A percentile compares a stretch with the other conserved stretches of the same genome.
These are phyloP conservation scores for Sebastes kiyomatsui DNA, from an alignment of 2,797 vertebrate species.

Conservation along the genomic window DNA sequence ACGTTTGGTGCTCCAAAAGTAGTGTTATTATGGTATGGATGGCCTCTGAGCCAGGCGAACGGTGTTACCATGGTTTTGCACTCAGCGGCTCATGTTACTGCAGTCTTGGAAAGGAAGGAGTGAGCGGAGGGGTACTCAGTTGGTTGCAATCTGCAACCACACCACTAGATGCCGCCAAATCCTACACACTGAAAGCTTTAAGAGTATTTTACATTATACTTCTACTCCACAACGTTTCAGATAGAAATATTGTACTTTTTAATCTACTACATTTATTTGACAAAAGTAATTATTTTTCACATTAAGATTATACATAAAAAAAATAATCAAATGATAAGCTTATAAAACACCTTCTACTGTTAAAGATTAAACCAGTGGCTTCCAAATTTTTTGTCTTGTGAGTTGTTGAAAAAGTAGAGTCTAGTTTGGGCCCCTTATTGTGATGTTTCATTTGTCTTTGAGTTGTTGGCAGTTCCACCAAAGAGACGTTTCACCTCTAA, in stretches of 20 bases:
- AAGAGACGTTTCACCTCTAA: not conserved
- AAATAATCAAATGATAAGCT: not conserved
- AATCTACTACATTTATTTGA: not conserved
- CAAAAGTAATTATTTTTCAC: not conserved
- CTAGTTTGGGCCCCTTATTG: too few species aligned
- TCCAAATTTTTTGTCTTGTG: not conserved
- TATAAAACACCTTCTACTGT: not conserved
- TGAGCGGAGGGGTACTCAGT: too few species aligned
- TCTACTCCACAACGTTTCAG: not conserved
- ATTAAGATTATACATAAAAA: not conserved
- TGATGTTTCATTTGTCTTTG: not conserved
- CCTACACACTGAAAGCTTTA: too few species aligned
- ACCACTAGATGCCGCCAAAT: too few species aligned
- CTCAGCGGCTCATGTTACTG: fast-evolving
- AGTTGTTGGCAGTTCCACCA: not conserved
- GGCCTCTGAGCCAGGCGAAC: not conserved
- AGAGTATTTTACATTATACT: not conserved
- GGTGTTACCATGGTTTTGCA: too few species aligned
- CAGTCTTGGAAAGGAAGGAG: too few species aligned
- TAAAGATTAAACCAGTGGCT: not conserved
- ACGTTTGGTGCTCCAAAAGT: too few species aligned
- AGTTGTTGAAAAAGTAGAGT: not conserved
- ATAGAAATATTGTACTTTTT: not conserved
- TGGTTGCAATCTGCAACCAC: too few species aligned
- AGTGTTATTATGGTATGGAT: too few species aligned